Evolutionary conservation across 2,888 invertebrate species (phyloP), one percentile per base, ranked within the genome.

Genomic region (Pherbina coryleti): DNA sequence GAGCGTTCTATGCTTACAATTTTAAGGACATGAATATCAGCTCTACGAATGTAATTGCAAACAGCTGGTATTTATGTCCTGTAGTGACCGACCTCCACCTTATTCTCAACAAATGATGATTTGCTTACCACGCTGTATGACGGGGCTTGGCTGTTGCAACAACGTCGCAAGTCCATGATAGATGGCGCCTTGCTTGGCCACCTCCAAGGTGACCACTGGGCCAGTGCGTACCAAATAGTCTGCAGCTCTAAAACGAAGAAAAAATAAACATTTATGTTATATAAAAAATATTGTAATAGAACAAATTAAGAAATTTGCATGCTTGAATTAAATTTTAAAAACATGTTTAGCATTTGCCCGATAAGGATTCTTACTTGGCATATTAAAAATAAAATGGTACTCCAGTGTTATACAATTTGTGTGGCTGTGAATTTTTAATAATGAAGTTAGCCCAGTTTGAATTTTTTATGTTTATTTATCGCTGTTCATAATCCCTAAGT

Each of bases 181-280:
- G 85, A 98, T 95, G 71, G 99, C 99, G 71, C 98, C 99, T 89
- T 98, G 98, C 90, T 99, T 99, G 31, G 98, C 98, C 79, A 99
- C 98, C 90, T 98, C 98, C 81, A 99, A 90, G 8, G 96, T 95
- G 37, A 99, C 99, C 5, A 97, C 93, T 57, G 96, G 96, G 9
- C 98, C 98, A 17, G 98, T 98, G 76, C 96, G 92, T 66, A 98
- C 97, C 87, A 99, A 93, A 89, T 97, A 96, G 89, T 98, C 97
- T 3, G 99, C 99, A 79, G 99, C 99, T 90, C 97, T 93, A 85
- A 25, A 81, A 72, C 25, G 25, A 31, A 62, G 49, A 34, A 49
- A 66, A 11, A 55, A 37, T 51, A 9, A 25, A 37, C n/a, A n/a
- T n/a, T n/a, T n/a, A n/a, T n/a, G 17, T 64, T 37, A 66, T 1